phyloP scores from a whole-genome alignment of 2,797 vertebrate genomes.

The Taenioides sp. region DNA sequence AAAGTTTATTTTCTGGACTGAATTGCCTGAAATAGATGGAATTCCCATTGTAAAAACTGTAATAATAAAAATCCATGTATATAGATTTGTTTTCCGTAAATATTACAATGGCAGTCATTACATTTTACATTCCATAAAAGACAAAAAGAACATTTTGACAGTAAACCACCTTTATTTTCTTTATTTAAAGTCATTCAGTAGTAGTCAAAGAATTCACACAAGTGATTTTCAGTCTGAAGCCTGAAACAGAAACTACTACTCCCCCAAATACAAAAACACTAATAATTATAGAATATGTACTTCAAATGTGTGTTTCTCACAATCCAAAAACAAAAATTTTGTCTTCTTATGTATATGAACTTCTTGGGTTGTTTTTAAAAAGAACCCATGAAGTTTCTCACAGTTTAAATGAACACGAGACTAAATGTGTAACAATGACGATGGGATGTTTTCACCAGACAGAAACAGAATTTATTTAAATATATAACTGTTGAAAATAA shows the following conservation, averaged over 20 bases:
- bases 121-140: too few species aligned
- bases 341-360: too few species aligned
- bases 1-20: too few species aligned
- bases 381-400: too few species aligned
- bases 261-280: slow-evolving; percentile 28
- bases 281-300: not conserved
- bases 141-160: not conserved
- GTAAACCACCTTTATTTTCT: slow-evolving; percentile 22
- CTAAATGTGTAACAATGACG: slow-evolving; percentile 8
- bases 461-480: not conserved
- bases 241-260: slow-evolving; percentile 11
- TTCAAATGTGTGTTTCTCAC: not conserved
- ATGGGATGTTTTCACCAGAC: slow-evolving; percentile 26
- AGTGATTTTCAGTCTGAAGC: not conserved
- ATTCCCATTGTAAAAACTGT: too few species aligned
- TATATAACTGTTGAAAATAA: too few species aligned
- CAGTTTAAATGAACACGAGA: slow-evolving; percentile 20
- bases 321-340: too few species aligned
- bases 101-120: too few species aligned
- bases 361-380: too few species aligned
- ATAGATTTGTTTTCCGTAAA: too few species aligned
- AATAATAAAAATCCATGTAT: too few species aligned
- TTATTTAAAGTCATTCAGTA: slow-evolving; percentile 56
- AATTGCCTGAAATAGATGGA: too few species aligned
- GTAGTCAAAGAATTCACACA: slow-evolving; percentile 4